Percentiles rank a stretch among this genome's conserved stretches.
Evolutionary conservation across 2,113 vertebrate species (phyloP).

Genomic region (Poecile atricapillus): DNA sequence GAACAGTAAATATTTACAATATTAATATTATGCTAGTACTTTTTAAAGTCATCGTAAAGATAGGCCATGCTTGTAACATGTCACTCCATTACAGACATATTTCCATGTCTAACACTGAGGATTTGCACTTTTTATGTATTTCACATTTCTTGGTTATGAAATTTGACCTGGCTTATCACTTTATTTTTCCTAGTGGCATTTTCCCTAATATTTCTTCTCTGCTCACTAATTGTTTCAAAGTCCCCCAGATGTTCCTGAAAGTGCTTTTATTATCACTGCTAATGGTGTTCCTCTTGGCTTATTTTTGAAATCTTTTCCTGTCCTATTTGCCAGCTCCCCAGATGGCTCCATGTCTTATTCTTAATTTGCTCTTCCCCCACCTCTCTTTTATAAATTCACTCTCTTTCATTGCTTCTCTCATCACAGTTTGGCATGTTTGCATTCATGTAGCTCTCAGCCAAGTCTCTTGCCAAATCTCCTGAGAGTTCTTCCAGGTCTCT

Average conservation of each 20-base stretch:
- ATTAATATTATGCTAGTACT: not conserved
- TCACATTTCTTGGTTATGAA: not conserved
- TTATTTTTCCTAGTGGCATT: not conserved
- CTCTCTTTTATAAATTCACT: not conserved
- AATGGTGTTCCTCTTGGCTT: slow-evolving; percentile 21
- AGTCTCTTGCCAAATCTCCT: slow-evolving; percentile 14
- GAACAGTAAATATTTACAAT: not conserved
- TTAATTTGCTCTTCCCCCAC: not conserved
- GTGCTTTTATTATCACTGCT: slow-evolving; percentile 30
- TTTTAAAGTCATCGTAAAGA: not conserved
- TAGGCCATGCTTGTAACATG: not conserved
- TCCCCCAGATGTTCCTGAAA: slow-evolving; percentile 16
- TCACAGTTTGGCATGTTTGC: slow-evolving; percentile 25
- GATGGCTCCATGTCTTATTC: slow-evolving; percentile 8
- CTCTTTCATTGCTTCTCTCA: slow-evolving; percentile 4
- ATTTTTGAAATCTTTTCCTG: slow-evolving; percentile 16
- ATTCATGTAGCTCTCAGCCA: not conserved
- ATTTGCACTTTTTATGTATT: slow-evolving; percentile 12
- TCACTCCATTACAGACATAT: not conserved
- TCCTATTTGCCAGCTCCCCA: slow-evolving; percentile 24
- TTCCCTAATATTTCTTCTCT: not conserved
- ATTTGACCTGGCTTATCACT: not conserved
- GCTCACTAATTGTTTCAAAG: slow-evolving; percentile 21
- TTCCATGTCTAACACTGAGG: not conserved
- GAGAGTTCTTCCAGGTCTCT: not conserved